Percentiles rank a stretch among this genome's conserved stretches.
Evolutionary conservation across 1,140 invertebrate species (phyloP).

Genomic region (Neodiprion virginianus): DNA sequence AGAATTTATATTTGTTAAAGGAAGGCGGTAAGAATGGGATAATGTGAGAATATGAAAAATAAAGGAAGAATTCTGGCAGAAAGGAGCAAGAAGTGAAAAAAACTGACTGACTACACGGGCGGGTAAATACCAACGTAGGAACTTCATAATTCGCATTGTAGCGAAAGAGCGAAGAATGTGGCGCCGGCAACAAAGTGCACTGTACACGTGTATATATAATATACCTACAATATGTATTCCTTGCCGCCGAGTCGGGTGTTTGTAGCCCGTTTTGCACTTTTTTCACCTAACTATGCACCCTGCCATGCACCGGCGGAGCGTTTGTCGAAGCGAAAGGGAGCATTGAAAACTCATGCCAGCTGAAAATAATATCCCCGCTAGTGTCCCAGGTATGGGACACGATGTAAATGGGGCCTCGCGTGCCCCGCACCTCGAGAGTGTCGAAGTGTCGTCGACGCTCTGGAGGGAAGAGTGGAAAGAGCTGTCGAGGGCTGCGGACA

Average conservation of each 20-base stretch:
- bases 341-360: too few relatives aligned
- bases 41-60: not conserved
- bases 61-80: not conserved
- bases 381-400: not conserved
- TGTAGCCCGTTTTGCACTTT: too few relatives aligned
- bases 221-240: too few relatives aligned
- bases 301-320: not conserved
- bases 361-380: not conserved
- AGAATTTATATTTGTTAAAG: too few relatives aligned
- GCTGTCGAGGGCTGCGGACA: not conserved
- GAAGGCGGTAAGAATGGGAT: too few relatives aligned
- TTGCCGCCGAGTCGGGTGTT: too few relatives aligned
- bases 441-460: not conserved
- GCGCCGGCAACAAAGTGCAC: not conserved
- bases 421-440: not conserved
- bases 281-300: not conserved
- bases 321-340: not conserved
- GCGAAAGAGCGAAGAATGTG: not conserved
- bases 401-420: not conserved
- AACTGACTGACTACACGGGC: not conserved
- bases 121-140: not conserved
- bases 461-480: not conserved
- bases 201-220: not conserved
- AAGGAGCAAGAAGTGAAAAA: not conserved
- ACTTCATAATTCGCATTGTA: constrained; percentile 5